Evolutionary conservation across 2,797 vertebrate species (phyloP).

Genomic region (Caiman crocodilus): DNA sequence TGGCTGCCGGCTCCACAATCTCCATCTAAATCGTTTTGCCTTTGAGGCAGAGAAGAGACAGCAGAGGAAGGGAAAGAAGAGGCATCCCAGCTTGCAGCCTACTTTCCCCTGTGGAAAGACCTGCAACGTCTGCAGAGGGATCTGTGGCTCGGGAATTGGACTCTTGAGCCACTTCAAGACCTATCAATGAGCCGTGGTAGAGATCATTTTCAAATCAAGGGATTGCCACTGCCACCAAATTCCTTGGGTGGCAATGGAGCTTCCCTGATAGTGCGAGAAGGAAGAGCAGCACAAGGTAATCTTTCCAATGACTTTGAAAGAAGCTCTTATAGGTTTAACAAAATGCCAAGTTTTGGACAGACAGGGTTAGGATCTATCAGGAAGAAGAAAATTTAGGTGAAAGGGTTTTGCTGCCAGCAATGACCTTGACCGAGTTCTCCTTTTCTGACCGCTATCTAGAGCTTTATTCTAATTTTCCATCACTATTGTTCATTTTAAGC

Average conservation of each 20-base stretch:
- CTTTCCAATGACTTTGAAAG: neutral
- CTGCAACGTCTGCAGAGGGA: too few species aligned
- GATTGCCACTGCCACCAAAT: too few species aligned
- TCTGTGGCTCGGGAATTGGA: too few species aligned
- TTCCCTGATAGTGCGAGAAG: neutral
- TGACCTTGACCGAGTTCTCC: rapidly evolving
- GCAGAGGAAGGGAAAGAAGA: too few species aligned
- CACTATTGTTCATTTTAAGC: neutral
- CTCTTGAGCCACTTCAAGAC: too few species aligned
- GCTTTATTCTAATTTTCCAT: neutral
- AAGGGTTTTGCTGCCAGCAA: neutral
- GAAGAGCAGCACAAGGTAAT: neutral
- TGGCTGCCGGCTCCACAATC: too few species aligned
- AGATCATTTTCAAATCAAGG: too few species aligned
- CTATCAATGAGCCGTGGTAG: too few species aligned
- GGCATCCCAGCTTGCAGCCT: too few species aligned
- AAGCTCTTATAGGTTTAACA: neutral
- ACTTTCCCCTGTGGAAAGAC: too few species aligned
- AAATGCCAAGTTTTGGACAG: neutral
- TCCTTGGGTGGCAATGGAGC: neutral
- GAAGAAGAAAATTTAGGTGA: neutral
- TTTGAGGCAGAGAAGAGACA: too few species aligned
- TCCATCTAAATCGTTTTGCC: too few species aligned
- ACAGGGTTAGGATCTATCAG: neutral
- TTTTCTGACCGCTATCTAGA: neutral